Percentiles rank a stretch among this genome's conserved stretches.
Evolutionary conservation across 2,113 vertebrate species (phyloP).

Genomic region (Salvator merianae): DNA sequence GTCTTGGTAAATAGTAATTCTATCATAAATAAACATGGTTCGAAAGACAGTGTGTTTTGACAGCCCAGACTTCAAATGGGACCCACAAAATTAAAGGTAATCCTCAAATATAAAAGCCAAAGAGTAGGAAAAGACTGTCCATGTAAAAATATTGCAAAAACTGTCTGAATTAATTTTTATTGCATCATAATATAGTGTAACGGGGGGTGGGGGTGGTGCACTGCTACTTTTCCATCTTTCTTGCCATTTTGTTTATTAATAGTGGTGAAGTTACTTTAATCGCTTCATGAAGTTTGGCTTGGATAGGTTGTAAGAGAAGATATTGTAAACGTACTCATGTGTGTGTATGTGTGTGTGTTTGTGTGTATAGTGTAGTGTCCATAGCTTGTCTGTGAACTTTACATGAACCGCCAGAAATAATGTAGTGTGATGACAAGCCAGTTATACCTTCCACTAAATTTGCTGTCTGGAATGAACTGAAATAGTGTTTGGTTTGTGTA

Average conservation of each 20-base stretch:
- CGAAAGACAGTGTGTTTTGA: not conserved
- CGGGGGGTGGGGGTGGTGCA: not conserved
- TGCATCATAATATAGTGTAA: not conserved
- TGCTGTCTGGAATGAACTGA: slow-evolving; percentile 97
- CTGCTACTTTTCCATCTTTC: slow-evolving; percentile 58
- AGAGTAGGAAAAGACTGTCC: not conserved
- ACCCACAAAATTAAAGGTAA: not conserved
- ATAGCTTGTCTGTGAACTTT: slow-evolving; percentile 99
- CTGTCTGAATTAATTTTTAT: slow-evolving; percentile 10
- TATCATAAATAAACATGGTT: not conserved
- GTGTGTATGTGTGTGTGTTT: slow-evolving; percentile 27
- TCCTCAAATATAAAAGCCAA: slow-evolving; percentile 1
- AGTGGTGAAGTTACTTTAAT: slow-evolving; percentile 70
- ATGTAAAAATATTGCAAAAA: slow-evolving; percentile 9
- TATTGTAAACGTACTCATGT: not conserved
- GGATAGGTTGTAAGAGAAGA: slow-evolving; percentile 6
- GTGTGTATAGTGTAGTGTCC: slow-evolving; percentile 79
- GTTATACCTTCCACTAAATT: slow-evolving; percentile 99
- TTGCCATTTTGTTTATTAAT: slow-evolving; percentile 65
- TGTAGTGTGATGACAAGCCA: slow-evolving; percentile 96
- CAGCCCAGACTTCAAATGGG: not conserved
- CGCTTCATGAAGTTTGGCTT: slow-evolving; percentile 82
- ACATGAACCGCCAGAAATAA: slow-evolving; percentile 98
- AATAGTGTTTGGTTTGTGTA: slow-evolving; percentile 99
- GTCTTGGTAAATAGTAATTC: not conserved